Conservation (phyloP, 1,140 invertebrate genomes). For the Harpegnathos saltator region DNA sequence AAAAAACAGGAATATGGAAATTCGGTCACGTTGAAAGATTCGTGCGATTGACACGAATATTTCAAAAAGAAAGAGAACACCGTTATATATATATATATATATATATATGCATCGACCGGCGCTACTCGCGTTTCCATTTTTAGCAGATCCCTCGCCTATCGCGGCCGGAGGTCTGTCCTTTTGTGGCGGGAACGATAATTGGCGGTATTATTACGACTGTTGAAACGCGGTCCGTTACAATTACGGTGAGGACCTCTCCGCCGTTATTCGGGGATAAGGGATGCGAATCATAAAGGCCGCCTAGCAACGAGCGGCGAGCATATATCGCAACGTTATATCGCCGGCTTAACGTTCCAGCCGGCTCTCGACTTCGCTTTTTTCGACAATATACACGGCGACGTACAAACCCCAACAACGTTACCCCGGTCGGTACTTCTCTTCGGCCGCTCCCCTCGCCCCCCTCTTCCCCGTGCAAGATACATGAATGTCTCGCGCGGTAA, state of each 20-base stretch:
- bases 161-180: constrained; percentile 15
- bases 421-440: constrained; percentile 36
- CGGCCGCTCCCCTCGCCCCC: constrained; percentile 15
- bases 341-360: constrained; percentile 65
- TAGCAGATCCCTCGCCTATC: neutral
- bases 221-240: constrained; percentile 34
- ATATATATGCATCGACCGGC: no score
- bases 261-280: constrained; percentile 56
- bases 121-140: constrained; percentile 19
- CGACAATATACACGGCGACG: neutral
- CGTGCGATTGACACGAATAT: constrained; percentile 33
- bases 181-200: constrained; percentile 42
- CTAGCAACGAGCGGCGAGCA: constrained; percentile 63
- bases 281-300: constrained; percentile 70
- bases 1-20: neutral
- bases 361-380: neutral
- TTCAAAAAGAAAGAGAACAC: constrained; percentile 24
- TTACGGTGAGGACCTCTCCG: neutral
- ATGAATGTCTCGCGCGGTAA: neutral
- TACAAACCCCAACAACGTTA: constrained; percentile 52
- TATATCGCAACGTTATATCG: constrained; percentile 71
- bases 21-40: neutral
- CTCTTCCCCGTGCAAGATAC: no score
- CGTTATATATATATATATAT: no score
- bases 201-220: constrained; percentile 42